Percentiles rank a stretch among this genome's conserved stretches.
Evolutionary conservation across 2,888 invertebrate genomes (phyloP).

Genomic region (Octonoba sinensis): DNA sequence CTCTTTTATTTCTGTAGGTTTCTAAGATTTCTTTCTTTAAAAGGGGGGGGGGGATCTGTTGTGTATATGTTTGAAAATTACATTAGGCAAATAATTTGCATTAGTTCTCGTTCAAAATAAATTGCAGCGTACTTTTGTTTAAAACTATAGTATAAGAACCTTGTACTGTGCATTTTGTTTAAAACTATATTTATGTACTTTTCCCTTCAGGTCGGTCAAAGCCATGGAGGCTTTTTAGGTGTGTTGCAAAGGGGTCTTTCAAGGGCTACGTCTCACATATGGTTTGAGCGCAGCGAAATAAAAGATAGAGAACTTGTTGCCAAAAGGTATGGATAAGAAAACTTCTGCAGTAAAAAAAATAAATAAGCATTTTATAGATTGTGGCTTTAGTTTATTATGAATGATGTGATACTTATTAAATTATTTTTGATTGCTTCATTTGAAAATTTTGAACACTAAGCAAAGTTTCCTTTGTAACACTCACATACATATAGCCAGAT

Average conservation of each 20-base stretch:
- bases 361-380: too few species aligned
- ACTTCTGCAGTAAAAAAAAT: too few species aligned
- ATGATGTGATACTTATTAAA: neutral
- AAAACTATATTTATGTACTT: neutral
- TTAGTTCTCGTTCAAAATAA: too few species aligned
- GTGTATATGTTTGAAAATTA: too few species aligned
- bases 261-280: conserved; percentile 95
- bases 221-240: conserved; percentile 94
- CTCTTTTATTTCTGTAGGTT: neutral
- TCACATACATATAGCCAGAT: too few species aligned
- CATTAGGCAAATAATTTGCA: too few species aligned
- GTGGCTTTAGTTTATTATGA: neutral
- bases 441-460: too few species aligned
- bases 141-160: too few species aligned
- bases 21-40: neutral
- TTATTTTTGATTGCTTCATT: neutral
- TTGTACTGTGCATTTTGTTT: neutral
- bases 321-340: conserved; percentile 23
- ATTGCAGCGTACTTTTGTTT: too few species aligned
- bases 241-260: conserved; percentile 91
- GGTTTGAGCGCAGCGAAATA: conserved; percentile 97
- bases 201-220: conserved; percentile 86
- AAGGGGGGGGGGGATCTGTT: too few species aligned
- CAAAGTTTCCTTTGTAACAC: too few species aligned
- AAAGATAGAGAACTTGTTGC: conserved; percentile 79